Conservation (phyloP, 2,113 vertebrate genomes). For the Pungitius pungitius region DNA sequence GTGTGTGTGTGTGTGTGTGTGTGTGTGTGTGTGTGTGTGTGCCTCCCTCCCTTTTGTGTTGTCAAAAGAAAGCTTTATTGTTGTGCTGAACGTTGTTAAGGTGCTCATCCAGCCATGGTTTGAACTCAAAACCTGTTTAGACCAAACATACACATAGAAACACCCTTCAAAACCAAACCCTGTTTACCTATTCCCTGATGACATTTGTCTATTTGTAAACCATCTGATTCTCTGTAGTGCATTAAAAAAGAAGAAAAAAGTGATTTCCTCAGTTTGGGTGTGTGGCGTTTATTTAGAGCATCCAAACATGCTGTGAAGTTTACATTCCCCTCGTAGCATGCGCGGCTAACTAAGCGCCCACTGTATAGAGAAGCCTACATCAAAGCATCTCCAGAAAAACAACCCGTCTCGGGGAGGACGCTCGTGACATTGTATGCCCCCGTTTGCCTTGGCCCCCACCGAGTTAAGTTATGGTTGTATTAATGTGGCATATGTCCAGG, state of each 20-base stretch:
- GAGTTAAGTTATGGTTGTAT: conserved; percentile 31
- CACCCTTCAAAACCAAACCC: too few species aligned
- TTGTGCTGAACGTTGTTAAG: too few species aligned
- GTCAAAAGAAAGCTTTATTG: conserved; percentile 45
- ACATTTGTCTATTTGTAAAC: too few species aligned
- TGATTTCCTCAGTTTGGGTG: background rate
- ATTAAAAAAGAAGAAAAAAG: too few species aligned
- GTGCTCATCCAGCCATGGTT: too few species aligned
- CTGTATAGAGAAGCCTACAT: background rate
- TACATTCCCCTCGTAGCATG: background rate
- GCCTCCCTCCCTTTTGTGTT: conserved; percentile 34
- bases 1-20: background rate
- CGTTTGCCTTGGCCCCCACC: background rate
- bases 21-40: background rate
- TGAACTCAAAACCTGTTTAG: too few species aligned
- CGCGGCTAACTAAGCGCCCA: background rate
- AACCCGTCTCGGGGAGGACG: background rate
- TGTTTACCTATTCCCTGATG: too few species aligned
- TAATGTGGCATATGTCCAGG: conserved; percentile 31
- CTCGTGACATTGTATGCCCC: conserved; percentile 29
- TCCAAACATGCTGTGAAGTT: background rate
- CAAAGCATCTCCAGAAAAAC: background rate
- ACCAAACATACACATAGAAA: too few species aligned
- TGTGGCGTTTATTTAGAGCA: background rate
- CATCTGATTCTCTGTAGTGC: too few species aligned